Evolutionary conservation across 2,797 vertebrate species (phyloP).

Genomic region (Tachyglossus aculeatus): DNA sequence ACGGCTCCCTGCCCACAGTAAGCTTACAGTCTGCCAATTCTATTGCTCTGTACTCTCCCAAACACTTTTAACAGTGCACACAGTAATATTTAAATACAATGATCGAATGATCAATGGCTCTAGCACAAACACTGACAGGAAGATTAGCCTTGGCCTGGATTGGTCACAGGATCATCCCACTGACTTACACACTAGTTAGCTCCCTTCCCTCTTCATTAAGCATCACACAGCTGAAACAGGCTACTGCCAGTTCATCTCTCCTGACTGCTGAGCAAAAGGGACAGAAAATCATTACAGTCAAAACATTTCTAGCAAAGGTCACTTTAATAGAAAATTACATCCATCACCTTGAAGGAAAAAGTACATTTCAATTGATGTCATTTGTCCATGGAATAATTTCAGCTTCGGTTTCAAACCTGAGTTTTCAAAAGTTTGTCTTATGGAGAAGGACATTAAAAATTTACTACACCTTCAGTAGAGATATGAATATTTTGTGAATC

Average conservation of each 20-base stretch:
- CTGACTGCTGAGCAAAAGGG: conserved; percentile 81
- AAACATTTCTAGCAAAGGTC: conserved; percentile 92
- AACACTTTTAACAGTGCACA: too few species aligned
- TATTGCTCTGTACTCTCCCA: too few species aligned
- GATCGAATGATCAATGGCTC: too few species aligned
- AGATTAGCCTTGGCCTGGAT: background rate
- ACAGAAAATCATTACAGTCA: conserved; percentile 95
- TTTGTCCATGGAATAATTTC: conserved; percentile 52
- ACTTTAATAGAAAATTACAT: conserved; percentile 91
- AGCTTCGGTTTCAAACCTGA: conserved; percentile 57
- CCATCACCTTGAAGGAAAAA: conserved; percentile 87
- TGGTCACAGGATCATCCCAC: conserved; percentile 4
- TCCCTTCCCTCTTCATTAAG: conserved; percentile 78
- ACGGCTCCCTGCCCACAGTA: too few species aligned
- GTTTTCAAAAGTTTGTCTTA: conserved; percentile 62
- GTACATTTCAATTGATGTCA: conserved; percentile 73
- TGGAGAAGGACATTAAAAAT: conserved; percentile 74
- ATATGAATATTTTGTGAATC: conserved; percentile 56
- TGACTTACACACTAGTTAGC: conserved; percentile 57
- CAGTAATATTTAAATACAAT: too few species aligned
- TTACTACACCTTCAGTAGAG: conserved; percentile 65
- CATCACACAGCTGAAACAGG: conserved; percentile 73
- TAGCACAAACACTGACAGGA: too few species aligned
- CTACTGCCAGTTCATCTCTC: conserved; percentile 72
- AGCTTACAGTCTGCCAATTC: too few species aligned